phyloP scores from a whole-genome alignment of 2,888 invertebrate species.

The Eristalis intricaria region DNA sequence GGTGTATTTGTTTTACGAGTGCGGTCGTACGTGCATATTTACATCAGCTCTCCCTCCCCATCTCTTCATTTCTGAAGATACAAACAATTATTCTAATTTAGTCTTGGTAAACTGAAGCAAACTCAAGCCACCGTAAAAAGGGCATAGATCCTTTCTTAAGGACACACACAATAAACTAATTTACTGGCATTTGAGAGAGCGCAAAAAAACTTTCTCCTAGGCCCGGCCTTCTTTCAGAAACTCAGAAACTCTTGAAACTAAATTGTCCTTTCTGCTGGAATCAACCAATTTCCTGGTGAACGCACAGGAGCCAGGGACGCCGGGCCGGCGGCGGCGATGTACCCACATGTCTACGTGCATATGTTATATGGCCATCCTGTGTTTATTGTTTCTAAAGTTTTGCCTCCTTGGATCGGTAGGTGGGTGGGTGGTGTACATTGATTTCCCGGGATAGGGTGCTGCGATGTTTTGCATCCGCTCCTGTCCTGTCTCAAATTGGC shows the following conservation, averaged over 20 bases:
- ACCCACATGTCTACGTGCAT: conserved; percentile 4
- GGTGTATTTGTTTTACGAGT: conserved; percentile 31
- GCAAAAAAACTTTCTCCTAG: background rate
- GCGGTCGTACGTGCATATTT: conserved; percentile 26
- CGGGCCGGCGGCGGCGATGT: too few relatives aligned
- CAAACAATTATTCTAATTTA: conserved; percentile 26
- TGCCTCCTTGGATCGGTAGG: background rate
- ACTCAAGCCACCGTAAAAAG: conserved; percentile 23
- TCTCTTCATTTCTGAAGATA: too few relatives aligned
- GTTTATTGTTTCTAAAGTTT: conserved; percentile 58
- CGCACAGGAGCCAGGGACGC: conserved; percentile 40
- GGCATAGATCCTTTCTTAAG: conserved; percentile 9
- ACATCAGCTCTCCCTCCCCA: background rate
- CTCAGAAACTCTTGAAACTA: conserved; percentile 60
- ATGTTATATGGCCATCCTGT: background rate
- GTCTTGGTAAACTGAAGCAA: conserved; percentile 3
- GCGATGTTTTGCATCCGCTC: conserved; percentile 58
- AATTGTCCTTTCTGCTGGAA: conserved; percentile 57
- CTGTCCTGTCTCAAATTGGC: conserved; percentile 41
- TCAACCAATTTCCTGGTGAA: conserved; percentile 61
- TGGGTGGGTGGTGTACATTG: background rate
- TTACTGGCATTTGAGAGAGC: conserved; percentile 13
- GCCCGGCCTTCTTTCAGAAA: conserved; percentile 51
- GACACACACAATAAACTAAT: conserved; percentile 53
- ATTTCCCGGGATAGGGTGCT: conserved; percentile 40